Conservation (phyloP, 2,113 vertebrate species). For the Psephotus haematonotus region DNA sequence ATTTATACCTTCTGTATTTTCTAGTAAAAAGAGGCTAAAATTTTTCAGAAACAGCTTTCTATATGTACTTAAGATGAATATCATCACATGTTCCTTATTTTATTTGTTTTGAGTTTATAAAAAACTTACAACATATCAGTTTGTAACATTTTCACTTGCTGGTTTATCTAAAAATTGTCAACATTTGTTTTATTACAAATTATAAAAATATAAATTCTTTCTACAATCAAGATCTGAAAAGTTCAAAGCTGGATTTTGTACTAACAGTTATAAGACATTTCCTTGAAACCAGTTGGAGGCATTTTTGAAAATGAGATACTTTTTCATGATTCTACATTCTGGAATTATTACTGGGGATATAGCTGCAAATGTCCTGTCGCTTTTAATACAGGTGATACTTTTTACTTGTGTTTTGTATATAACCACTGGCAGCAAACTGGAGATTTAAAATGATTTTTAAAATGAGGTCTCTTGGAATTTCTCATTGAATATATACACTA, state of each 20-base stretch:
- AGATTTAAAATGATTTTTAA: slow-evolving; percentile 4
- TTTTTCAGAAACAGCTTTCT: not conserved
- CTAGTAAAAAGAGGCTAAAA: not conserved
- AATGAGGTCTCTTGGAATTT: not conserved
- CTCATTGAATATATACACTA: not conserved
- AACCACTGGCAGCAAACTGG: not conserved
- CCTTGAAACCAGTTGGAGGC: not conserved
- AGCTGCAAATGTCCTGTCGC: not conserved
- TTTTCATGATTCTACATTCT: not conserved
- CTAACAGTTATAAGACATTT: not conserved
- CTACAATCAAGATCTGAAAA: not conserved
- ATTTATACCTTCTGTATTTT: not conserved
- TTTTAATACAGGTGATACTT: slow-evolving; percentile 5
- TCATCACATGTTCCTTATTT: not conserved
- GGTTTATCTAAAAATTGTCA: not conserved
- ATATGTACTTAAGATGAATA: not conserved
- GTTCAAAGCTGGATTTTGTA: not conserved
- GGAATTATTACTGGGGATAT: not conserved
- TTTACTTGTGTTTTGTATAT: not conserved
- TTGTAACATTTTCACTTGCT: not conserved
- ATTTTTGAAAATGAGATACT: not conserved
- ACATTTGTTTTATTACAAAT: not conserved
- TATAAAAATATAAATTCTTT: not conserved
- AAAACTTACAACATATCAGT: not conserved
- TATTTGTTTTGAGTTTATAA: not conserved